Evolutionary conservation across 2,888 invertebrate species (phyloP).

Genomic region (Drosophila suboccidentalis): DNA sequence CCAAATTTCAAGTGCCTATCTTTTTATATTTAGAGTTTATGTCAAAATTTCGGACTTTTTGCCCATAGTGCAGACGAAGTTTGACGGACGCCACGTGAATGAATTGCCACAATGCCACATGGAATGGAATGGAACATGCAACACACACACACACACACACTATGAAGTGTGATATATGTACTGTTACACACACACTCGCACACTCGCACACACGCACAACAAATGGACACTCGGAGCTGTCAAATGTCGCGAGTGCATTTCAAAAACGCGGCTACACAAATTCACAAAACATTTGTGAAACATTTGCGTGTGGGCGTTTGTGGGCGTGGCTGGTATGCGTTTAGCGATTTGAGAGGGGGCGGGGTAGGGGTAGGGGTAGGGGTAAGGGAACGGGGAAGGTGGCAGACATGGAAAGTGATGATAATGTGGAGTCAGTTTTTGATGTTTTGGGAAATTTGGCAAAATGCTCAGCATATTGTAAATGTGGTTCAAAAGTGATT

Average conservation of each 20-base stretch:
- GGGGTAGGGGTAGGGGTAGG: not conserved
- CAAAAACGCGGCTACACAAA: constrained; percentile 69
- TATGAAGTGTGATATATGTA: constrained; percentile 5
- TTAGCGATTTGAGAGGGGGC: constrained; percentile 2
- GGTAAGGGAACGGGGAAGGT: not conserved
- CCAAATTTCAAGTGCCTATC: too few species aligned
- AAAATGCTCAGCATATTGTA: not conserved
- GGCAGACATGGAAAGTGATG: not conserved
- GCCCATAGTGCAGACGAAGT: constrained; percentile 33
- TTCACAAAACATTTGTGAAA: constrained; percentile 67
- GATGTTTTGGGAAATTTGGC: not conserved
- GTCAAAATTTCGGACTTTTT: too few species aligned
- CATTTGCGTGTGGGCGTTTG: constrained; percentile 20
- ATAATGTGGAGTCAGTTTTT: not conserved
- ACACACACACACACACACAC: constrained; percentile 29
- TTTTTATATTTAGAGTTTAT: too few species aligned
- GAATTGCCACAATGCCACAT: constrained; percentile 54
- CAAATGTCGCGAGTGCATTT: constrained; percentile 77
- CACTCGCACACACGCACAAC: constrained; percentile 35
- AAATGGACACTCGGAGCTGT: constrained; percentile 72
- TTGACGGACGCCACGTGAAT: constrained; percentile 60
- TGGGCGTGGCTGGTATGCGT: constrained; percentile 24
- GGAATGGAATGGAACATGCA: constrained; percentile 31
- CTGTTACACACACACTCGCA: constrained; percentile 10
- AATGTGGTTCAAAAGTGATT: not conserved